phyloP scores from a whole-genome alignment of 1,140 invertebrate species.

The Papilio xuthus region DNA sequence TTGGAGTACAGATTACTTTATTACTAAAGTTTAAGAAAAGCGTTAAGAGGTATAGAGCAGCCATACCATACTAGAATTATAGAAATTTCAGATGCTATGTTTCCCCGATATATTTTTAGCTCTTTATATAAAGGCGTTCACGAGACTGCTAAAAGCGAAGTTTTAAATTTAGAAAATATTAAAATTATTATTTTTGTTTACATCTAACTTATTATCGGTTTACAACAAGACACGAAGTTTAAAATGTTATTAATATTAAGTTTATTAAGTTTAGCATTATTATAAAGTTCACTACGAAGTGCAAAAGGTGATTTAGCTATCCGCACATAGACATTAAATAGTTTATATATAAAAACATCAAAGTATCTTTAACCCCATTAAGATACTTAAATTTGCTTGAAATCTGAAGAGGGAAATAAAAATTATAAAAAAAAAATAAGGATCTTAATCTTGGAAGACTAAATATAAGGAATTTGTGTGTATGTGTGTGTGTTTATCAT shows the following conservation, averaged over 20 bases:
- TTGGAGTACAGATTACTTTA: constrained; percentile 81
- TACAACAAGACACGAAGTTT: constrained; percentile 33
- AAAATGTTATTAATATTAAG: constrained; percentile 22
- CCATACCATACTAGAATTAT: constrained; percentile 56
- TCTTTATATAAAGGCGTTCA: constrained; percentile 8
- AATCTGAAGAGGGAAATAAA: constrained; percentile 13
- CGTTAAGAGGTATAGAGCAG: constrained; percentile 60
- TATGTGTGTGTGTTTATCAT: constrained; percentile 22
- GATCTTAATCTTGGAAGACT: constrained; percentile 41
- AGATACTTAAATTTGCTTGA: constrained; percentile 40
- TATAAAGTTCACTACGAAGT: constrained; percentile 34
- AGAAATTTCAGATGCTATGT: constrained; percentile 57
- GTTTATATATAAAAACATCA: constrained; percentile 9
- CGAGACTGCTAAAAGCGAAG: constrained; percentile 19
- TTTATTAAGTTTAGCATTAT: constrained; percentile 30
- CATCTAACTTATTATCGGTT: constrained; percentile 35
- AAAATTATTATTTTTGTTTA: constrained; percentile 33
- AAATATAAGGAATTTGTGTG: constrained; percentile 7
- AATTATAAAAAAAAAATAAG: neutral
- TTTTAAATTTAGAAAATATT: neutral
- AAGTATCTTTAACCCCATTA: constrained; percentile 36
- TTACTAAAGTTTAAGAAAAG: constrained; percentile 77
- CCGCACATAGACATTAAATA: constrained; percentile 20
- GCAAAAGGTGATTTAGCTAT: constrained; percentile 29
- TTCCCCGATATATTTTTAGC: constrained; percentile 40